Evolutionary conservation across 1,140 invertebrate genomes (phyloP).

Genomic region (Riptortus pedestris): DNA sequence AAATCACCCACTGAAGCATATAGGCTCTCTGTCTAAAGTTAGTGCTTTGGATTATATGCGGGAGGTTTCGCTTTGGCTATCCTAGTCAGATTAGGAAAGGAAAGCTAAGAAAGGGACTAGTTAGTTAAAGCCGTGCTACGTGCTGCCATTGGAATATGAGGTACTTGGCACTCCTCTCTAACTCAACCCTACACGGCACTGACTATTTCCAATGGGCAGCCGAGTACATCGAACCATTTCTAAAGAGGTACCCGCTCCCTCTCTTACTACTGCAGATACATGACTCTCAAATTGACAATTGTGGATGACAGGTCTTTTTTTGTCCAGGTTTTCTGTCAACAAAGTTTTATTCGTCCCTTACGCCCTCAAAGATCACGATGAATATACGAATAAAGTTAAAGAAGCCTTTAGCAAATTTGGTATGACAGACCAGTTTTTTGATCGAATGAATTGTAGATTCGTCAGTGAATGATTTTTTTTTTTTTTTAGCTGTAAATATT

Average conservation of each 20-base stretch:
- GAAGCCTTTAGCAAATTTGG: slow-evolving; percentile 53
- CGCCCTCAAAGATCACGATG: slow-evolving; percentile 54
- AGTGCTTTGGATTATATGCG: too few species aligned
- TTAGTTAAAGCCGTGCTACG: too few species aligned
- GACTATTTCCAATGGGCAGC: slow-evolving; percentile 56
- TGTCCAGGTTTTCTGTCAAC: slow-evolving; percentile 49
- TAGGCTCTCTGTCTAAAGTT: too few species aligned
- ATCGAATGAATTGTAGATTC: background rate
- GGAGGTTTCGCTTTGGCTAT: too few species aligned
- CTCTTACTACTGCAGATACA: slow-evolving; percentile 3
- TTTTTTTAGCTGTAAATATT: slow-evolving; percentile 42
- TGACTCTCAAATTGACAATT: background rate
- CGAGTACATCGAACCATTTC: slow-evolving; percentile 48
- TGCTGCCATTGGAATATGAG: slow-evolving; percentile 7
- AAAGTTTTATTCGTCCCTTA: slow-evolving; percentile 67
- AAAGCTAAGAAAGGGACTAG: too few species aligned
- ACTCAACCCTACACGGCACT: slow-evolving; percentile 54
- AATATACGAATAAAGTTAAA: slow-evolving; percentile 52
- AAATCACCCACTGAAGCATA: too few species aligned
- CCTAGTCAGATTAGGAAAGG: too few species aligned
- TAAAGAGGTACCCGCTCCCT: slow-evolving; percentile 45
- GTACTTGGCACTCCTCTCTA: slow-evolving; percentile 49
- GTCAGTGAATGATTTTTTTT: background rate
- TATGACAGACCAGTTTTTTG: slow-evolving; percentile 25
- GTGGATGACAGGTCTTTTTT: slow-evolving; percentile 23